Evolutionary conservation across 2,113 vertebrate genomes (phyloP), one percentile per base, ranked within the genome.

Genomic region (Hyla sarda): DNA sequence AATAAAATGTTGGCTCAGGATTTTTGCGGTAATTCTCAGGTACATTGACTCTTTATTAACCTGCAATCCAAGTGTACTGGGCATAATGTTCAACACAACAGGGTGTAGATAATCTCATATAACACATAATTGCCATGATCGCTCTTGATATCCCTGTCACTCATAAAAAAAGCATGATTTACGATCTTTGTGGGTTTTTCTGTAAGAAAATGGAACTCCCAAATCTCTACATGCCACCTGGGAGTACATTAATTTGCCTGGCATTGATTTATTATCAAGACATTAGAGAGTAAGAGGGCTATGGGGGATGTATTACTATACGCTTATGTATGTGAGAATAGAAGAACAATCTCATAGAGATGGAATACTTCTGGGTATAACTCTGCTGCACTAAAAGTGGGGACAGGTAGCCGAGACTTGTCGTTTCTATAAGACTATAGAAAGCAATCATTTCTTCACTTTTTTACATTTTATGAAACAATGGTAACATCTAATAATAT

Each of bases 241-340:
- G 62, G 76, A 86, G 84, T 80, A 80, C 77, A 86, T 86, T 86
- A 71, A 80, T 86, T 72, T 86, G 76, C 48, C n/a, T 80, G 76
- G 76, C 84, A 86, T 58, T 86, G 84, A 86, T 86, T 86, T 86
- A 86, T 86, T 79, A 86, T 80, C 76, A 86, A 80, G 62, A 71
- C 84, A 47, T 86, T 80, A 80, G 48, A 86, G 34, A 50, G 65
- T 56, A 25, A 65, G 58, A 52, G 48, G 80, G 65, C 76, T 2
- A 10, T 58, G 50, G 84, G 84, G 58, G 48, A 56, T 86, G 52
- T 45, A 86, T 56, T 45, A 56, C 28, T 86, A 71, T 73, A 81
- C 28, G 76, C n/a, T 45, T 41, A 30, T 80, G 62, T 58, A 65
- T 37, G 69, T 30, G 82, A 37, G 30, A 76, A 37, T 30, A 32